Evolutionary conservation across 2,888 invertebrate genomes (phyloP).

Genomic region (Mylabris sibirica): DNA sequence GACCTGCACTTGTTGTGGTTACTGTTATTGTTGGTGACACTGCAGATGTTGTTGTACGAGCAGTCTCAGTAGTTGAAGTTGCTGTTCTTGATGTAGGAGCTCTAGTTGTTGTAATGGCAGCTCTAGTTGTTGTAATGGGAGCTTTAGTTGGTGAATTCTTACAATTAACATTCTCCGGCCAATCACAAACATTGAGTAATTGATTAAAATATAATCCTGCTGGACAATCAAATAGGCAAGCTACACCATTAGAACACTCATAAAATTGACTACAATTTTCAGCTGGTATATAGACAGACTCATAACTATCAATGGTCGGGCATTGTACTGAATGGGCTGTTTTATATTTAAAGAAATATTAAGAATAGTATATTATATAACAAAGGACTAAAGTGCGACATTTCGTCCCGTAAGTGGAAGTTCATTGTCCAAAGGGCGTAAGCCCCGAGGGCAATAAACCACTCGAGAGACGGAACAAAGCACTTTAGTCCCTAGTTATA

Average conservation of each 20-base stretch:
- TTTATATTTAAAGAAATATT: background rate
- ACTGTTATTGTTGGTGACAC: background rate
- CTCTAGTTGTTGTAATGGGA: background rate
- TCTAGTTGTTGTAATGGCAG: background rate
- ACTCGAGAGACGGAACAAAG: too few relatives aligned
- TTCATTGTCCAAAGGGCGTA: too few relatives aligned
- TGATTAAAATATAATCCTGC: conserved; percentile 37
- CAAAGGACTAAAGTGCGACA: too few relatives aligned
- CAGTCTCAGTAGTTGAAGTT: background rate
- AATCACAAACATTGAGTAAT: conserved; percentile 39
- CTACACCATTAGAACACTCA: conserved; percentile 38
- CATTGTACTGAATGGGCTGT: conserved; percentile 14
- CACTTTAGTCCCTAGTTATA: too few relatives aligned
- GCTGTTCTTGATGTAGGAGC: too few relatives aligned
- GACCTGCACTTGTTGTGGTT: background rate
- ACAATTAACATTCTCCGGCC: conserved; percentile 36
- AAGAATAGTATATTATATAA: too few relatives aligned
- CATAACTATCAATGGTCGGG: conserved; percentile 31
- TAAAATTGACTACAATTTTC: conserved; percentile 40
- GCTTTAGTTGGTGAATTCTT: conserved; percentile 11
- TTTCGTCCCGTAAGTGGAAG: too few relatives aligned
- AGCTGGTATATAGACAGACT: conserved; percentile 35
- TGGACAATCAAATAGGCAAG: conserved; percentile 33
- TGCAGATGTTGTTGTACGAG: too few relatives aligned
- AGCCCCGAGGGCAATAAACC: too few relatives aligned